Evolutionary conservation across 35 echinoderm and acorn worm species (phyloP).

Genomic region (Chiridota heheva): DNA sequence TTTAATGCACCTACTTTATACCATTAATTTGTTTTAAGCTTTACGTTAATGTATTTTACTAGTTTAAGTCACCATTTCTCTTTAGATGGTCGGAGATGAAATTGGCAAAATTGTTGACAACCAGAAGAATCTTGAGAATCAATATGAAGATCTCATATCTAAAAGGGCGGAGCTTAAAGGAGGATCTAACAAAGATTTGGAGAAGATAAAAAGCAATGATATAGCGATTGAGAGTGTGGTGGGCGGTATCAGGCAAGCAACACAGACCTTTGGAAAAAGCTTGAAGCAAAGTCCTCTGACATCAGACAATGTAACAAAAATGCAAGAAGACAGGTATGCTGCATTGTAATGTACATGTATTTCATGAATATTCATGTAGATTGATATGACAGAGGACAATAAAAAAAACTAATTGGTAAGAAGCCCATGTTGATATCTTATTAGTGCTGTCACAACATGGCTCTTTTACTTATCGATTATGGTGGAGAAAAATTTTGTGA

Average conservation of each 20-base stretch:
- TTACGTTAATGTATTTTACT: no score
- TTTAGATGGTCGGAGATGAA: conserved; percentile 97
- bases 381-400: no score
- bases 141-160: conserved; percentile 82
- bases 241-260: conserved; percentile 66
- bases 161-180: conserved; percentile 72
- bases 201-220: conserved; percentile 51
- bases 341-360: neutral
- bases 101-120: conserved; percentile 88
- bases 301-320: conserved; percentile 81
- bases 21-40: no score
- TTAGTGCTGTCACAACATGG: no score
- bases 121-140: conserved; percentile 81
- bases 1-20: no score
- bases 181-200: conserved; percentile 62
- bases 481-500: no score
- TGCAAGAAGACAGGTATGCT: conserved; percentile 89
- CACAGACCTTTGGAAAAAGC: conserved; percentile 82
- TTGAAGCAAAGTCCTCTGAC: conserved; percentile 96
- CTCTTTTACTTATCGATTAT: no score
- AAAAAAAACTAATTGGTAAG: no score
- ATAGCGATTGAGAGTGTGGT: conserved; percentile 80
- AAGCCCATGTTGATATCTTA: no score
- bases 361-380: no score
- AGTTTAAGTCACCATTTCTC: no score